Evolutionary conservation across 2,797 vertebrate genomes (phyloP), one percentile per base, ranked within the genome.

Genomic region (Stomatorhinus walkeri): DNA sequence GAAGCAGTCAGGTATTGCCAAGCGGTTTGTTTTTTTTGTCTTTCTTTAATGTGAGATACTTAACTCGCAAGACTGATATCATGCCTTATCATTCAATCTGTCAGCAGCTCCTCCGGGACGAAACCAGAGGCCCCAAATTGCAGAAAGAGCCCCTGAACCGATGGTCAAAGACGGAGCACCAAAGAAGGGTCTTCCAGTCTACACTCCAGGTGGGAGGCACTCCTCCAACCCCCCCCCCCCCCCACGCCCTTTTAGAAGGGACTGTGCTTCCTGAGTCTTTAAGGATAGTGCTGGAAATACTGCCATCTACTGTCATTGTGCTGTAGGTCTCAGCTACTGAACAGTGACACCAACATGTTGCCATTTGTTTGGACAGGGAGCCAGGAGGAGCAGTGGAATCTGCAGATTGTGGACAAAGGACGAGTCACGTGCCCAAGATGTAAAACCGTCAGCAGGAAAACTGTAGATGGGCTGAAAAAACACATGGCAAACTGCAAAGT

Each of bases 391-490:
- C 94, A 91, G 0, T 99, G 98, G 98, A 96, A 97, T 90, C 92
- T 98, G 91, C 97, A 97, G 93, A 98, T 99, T 36, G 93, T 96
- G 91, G 95, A 96, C 90, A 98, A 97, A 94, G 98, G 98, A 87
- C 92, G 97, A 91, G 97, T 97, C 59, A 96, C 96, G 0, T 99
- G 98, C 91, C 98, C 98, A 0, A 98, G 97, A 0, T 99, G 98
- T 94, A 97, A 97, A 93, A 97, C 96, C 88, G 98, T 98, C 87
- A 96, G 96, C 91, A 96, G 98, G 76, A 99, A 99, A 93, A 99
- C 98, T 0, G 97, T 99, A 85, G 97, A 98, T 87, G 98, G 98
- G 4, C 94, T 99, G 92, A 98, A 98, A 94, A 99, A 98, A 79
- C 98, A 99, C 88, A 97, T 99, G 97, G 94, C 95, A 88, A 96